Conservation (phyloP, 2,797 vertebrate species). For the Sphenodon punctatus region DNA sequence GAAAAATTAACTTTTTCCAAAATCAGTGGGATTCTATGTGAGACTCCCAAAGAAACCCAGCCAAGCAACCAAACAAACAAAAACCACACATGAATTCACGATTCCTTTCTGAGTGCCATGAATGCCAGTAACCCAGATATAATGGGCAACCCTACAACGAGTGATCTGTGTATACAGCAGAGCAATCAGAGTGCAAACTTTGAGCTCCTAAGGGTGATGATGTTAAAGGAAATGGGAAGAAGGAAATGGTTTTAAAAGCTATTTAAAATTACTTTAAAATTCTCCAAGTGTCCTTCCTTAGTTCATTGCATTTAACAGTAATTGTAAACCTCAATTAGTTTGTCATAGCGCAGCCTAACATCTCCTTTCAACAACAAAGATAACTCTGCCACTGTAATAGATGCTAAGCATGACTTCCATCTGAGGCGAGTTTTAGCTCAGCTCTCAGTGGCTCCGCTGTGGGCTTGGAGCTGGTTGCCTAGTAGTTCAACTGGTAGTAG, state of each 20-base stretch:
- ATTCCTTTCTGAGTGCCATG: not conserved
- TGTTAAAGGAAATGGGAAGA: constrained; percentile 4
- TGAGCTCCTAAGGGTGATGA: not conserved
- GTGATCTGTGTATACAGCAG: not conserved
- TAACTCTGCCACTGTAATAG: constrained; percentile 61
- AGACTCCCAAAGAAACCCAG: no score
- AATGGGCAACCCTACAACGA: not conserved
- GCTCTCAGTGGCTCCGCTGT: constrained; percentile 52
- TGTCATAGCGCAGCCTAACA: constrained; percentile 52
- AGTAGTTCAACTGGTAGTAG: constrained; percentile 32
- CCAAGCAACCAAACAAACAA: no score
- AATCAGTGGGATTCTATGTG: not conserved
- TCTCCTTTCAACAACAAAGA: constrained; percentile 49
- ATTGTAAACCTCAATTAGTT: constrained; percentile 57
- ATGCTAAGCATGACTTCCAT: constrained; percentile 56
- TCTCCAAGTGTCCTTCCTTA: constrained; percentile 31
- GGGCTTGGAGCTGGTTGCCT: constrained; percentile 30
- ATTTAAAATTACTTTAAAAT: constrained; percentile 23
- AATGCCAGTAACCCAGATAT: not conserved
- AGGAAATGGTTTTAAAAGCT: not conserved
- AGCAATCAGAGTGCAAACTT: not conserved
- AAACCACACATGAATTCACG: not conserved
- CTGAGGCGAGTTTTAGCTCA: constrained; percentile 20
- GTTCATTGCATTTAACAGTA: constrained; percentile 29
- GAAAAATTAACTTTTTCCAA: no score